Base-by-base conservation (phyloP, 2,888 invertebrate genomes). In the Atethmia centrago region DNA sequence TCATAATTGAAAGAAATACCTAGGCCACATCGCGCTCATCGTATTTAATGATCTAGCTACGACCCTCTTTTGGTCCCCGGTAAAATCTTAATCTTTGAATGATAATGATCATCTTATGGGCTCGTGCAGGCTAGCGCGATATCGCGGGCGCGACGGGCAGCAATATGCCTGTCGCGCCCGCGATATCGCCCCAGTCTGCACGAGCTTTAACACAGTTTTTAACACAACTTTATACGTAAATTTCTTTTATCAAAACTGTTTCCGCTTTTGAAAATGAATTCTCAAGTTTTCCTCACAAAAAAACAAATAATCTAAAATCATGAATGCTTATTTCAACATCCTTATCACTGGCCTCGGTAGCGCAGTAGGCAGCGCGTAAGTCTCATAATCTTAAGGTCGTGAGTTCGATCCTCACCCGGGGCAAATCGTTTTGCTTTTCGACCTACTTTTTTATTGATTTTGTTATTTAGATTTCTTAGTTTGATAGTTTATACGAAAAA, bases 361-460 rank as follows among this genome's bases (percentile, higher is more conserved):
- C 98, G 98, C 98, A 98, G 98, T 98, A 97, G 98, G 98, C 97
- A 98, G 98, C 98, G 98, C 98, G 98, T 98, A 97, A 98, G 98
- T 98, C 98, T 98, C 98, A 98, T 98, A 98, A 98, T 98, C 98
- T 98, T 97, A 98, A 98, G 98, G 98, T 98, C 98, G 98, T 98
- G 98, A 98, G 98, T 98, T 98, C 98, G 98, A 98, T 98, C 98
- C 98, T 98, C 98, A 98, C 98, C 97, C 97, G 98, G 98, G 98
- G 98, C 98, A 98, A 86, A 83, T 56, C 58, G 84, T 90, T 92
- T 92, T 69, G 45, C 40, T 0, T 40, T 75, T 51, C 12, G 69
- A 76, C 69, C 69, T 75, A 75, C 25, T 59, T n/a, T n/a, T n/a
- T n/a, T 56, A 56, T 21, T 25, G 10, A 3, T 64, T 49, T 64